Conservation (phyloP, 2,888 invertebrate species). For the Agonopterix alstromeriana region DNA sequence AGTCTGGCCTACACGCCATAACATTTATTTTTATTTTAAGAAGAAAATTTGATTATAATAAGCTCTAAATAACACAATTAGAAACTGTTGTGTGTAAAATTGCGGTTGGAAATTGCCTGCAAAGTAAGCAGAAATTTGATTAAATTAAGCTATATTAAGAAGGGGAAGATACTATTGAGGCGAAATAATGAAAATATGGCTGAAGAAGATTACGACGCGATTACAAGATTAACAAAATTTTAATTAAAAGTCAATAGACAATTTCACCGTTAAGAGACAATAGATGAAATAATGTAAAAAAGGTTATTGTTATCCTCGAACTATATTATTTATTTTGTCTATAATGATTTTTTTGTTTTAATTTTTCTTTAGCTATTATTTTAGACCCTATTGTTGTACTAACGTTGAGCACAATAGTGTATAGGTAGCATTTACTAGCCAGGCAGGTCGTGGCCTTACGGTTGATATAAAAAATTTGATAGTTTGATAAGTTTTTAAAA, state of each 20-base stretch:
- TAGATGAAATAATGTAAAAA: neutral
- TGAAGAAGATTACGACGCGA: conserved; percentile 34
- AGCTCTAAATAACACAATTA: neutral
- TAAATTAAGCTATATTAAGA: conserved; percentile 68
- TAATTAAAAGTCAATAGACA: neutral
- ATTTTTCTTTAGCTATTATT: no score
- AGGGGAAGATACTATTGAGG: conserved; percentile 46
- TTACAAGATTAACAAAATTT: conserved; percentile 30
- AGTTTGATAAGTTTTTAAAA: no score
- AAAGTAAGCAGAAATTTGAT: conserved; percentile 57
- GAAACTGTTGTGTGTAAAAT: conserved; percentile 50
- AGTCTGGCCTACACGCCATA: no score
- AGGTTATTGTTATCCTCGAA: neutral
- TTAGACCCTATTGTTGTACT: no score
- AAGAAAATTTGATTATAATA: no score
- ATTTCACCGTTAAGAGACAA: neutral
- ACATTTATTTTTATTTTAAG: no score
- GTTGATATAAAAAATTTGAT: no score
- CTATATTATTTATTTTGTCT: neutral
- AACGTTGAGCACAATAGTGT: no score
- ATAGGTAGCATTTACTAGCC: no score
- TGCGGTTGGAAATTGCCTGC: conserved; percentile 42
- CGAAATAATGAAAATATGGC: conserved; percentile 69
- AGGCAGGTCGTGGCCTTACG: no score
- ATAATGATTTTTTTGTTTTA: no score